Base-by-base conservation (phyloP, 2,888 invertebrate genomes). In the Drymonia ruficornis region DNA sequence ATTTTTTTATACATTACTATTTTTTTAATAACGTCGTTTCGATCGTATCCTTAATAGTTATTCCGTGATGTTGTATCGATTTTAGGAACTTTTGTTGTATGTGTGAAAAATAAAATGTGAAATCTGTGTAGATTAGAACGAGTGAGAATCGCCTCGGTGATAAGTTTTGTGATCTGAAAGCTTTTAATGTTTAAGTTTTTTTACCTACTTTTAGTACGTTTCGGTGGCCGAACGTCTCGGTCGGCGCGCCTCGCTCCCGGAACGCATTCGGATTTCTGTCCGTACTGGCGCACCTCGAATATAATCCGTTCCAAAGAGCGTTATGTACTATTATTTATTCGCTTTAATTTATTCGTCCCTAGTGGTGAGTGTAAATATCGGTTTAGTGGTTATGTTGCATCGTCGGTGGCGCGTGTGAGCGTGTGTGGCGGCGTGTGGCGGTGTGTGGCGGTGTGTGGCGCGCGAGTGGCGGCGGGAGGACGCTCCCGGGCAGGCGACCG, bases 291-390 rank as follows among this genome's bases (percentile, higher is more conserved):
- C 80, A 84, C 85, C 83, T 85, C 83, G 84, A 81, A 80, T 78
- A 80, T 76, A 81, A 84, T 81, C 85, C 81, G 87, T 86, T 87
- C 91, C 90, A 90, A 90, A 90, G 89, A 87, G 86, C 86, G 83
- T 64, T 61, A 56, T 29, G 58, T 52, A 45, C 72, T 77, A 67
- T 81, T 81, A 87, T 88, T 89, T 89, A 87, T 87, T 88, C 78
- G 85, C 84, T 81, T 86, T 85, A 81, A 83, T 83, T 87, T 86
- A 84, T 84, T 78, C 53, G 70, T 71, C 59, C 57, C 76, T 76
- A 70, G 76, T 75, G 66, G 69, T 57, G 63, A 57, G 67, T 76
- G 75, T 78, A 73, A 65, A 68, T 81, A 68, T 70, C 58, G 69
- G 70, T 70, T 74, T 61, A 60, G 69, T 67, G 74, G 69, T 74